Evolutionary conservation across 2,797 vertebrate species (phyloP).

Genomic region (Neostethus bicornis): DNA sequence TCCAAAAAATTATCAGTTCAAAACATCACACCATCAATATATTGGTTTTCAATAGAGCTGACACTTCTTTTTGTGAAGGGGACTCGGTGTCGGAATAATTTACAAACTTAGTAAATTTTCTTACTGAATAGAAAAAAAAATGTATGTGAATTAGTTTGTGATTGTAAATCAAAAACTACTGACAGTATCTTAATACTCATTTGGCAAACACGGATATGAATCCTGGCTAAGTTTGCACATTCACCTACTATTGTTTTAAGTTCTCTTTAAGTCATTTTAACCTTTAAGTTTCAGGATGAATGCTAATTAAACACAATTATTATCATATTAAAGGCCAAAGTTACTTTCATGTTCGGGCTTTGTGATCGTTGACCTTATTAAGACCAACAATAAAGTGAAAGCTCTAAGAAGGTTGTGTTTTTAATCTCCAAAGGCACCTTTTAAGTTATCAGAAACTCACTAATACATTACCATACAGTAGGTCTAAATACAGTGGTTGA

Average conservation of each 20-base stretch:
- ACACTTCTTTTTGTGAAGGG: too few species aligned
- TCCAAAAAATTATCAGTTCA: too few species aligned
- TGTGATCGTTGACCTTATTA: slow-evolving; percentile 59
- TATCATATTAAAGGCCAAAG: slow-evolving; percentile 60
- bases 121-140: too few species aligned
- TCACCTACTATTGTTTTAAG: slow-evolving; percentile 36
- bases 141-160: too few species aligned
- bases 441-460: slow-evolving; percentile 33
- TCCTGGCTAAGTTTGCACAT: slow-evolving; percentile 36
- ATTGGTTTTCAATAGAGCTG: too few species aligned
- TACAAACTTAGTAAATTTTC: too few species aligned
- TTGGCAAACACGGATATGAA: too few species aligned
- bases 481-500: not conserved
- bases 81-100: too few species aligned
- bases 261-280: slow-evolving; percentile 37
- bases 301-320: slow-evolving; percentile 63
- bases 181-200: too few species aligned
- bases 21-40: too few species aligned
- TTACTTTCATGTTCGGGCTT: slow-evolving; percentile 55
- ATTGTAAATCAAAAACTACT: too few species aligned
- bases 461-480: slow-evolving; percentile 15
- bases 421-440: slow-evolving; percentile 44
- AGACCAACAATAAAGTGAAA: slow-evolving; percentile 49
- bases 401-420: slow-evolving; percentile 37
- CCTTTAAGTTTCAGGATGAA: slow-evolving; percentile 56